Conservation (phyloP, 2,113 vertebrate species). For the Zingel zingel region DNA sequence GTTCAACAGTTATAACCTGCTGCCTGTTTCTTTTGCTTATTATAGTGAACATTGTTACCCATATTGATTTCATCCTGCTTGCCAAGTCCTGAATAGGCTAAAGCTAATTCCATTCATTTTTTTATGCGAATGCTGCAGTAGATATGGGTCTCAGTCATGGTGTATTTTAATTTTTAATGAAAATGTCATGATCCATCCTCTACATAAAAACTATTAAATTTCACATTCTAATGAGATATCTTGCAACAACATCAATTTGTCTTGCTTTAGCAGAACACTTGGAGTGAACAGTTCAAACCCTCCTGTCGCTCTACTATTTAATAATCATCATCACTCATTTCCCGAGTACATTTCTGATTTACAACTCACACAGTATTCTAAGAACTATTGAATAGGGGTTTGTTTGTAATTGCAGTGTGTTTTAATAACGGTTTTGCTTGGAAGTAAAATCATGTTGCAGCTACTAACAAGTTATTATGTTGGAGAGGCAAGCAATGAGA, state of each 20-base stretch:
- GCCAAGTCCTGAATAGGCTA: neutral
- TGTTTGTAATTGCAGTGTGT: conserved; percentile 22
- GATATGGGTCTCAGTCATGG: conserved; percentile 1
- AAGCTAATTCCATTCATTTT: neutral
- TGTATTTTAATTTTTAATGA: neutral
- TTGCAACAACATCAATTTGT: neutral
- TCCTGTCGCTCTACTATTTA: neutral
- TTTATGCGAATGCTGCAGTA: neutral
- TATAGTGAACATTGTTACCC: neutral
- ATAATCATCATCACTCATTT: conserved; percentile 16
- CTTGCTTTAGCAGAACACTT: conserved; percentile 1
- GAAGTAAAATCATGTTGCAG: conserved; percentile 7
- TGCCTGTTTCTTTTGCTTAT: neutral
- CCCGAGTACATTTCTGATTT: neutral
- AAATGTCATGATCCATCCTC: neutral
- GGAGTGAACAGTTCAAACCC: neutral
- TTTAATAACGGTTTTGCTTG: conserved; percentile 20
- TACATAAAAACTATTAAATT: conserved; percentile 4
- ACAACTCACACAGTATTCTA: conserved; percentile 1
- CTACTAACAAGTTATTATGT: conserved; percentile 26
- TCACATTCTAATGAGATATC: conserved; percentile 7
- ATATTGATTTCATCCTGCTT: conserved; percentile 5
- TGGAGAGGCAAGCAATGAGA: conserved; percentile 21
- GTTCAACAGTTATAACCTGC: neutral
- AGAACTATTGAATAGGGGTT: neutral